Evolutionary conservation across 2,797 vertebrate genomes (phyloP).

Genomic region (Hypotaenidia okinawae): DNA sequence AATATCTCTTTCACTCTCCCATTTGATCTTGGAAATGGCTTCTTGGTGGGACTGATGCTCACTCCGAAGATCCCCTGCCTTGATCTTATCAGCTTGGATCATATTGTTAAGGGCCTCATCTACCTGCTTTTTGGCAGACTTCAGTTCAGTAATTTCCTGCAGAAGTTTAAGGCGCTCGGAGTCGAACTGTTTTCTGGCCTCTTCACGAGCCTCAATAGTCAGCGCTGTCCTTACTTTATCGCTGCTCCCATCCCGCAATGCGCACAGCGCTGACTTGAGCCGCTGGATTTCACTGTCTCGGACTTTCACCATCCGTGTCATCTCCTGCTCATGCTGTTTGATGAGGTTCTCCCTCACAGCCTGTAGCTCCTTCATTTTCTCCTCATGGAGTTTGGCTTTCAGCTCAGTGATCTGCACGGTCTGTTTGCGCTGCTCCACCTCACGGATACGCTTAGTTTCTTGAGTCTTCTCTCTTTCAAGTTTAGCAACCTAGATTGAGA

Average conservation of each 20-base stretch:
- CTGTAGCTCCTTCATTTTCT: slow-evolving; percentile 97
- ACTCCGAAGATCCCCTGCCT: slow-evolving; percentile 93
- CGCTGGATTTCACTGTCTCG: slow-evolving; percentile 96
- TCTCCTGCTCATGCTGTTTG: slow-evolving; percentile 95
- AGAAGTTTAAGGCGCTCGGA: slow-evolving; percentile 95
- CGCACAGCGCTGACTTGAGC: slow-evolving; percentile 89
- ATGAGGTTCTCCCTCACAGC: slow-evolving; percentile 92
- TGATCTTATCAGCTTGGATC: slow-evolving; percentile 98
- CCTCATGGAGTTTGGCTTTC: slow-evolving; percentile 95
- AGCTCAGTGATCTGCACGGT: slow-evolving; percentile 94
- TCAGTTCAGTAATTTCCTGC: slow-evolving; percentile 93
- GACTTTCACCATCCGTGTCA: slow-evolving; percentile 92
- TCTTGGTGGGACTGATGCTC: slow-evolving; percentile 98
- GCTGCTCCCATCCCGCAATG: slow-evolving; percentile 92
- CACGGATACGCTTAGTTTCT: slow-evolving; percentile 93
- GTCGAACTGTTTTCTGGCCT: slow-evolving; percentile 97
- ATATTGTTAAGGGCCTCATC: slow-evolving; percentile 96
- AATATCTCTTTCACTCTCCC: slow-evolving; percentile 95
- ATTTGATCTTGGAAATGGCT: slow-evolving; percentile 97
- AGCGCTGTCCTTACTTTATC: slow-evolving; percentile 96
- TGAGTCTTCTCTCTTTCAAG: slow-evolving; percentile 98
- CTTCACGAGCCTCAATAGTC: slow-evolving; percentile 94
- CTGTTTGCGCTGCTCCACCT: slow-evolving; percentile 97
- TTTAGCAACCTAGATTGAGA: slow-evolving; percentile 87
- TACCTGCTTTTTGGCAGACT: slow-evolving; percentile 91